Conservation (phyloP, 2,888 invertebrate species). For the Oligia latruncula region DNA sequence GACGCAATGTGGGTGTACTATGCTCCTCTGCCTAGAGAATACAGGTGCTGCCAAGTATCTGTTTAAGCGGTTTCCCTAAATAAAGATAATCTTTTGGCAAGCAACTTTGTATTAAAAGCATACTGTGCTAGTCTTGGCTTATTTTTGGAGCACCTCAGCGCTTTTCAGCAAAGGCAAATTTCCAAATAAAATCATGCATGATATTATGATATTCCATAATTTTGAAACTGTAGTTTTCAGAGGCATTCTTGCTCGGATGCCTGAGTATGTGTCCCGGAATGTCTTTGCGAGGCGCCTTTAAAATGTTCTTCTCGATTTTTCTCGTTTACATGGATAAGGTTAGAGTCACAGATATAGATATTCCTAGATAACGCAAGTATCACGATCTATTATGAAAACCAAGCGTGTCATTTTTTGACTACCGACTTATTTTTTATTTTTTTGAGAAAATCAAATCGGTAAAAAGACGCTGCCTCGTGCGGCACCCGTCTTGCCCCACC, state of each 20-base stretch:
- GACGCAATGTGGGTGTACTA: background rate
- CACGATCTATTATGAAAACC: too few relatives aligned
- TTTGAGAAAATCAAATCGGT: too few relatives aligned
- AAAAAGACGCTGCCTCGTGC: too few relatives aligned
- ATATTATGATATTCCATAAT: slow-evolving; percentile 18
- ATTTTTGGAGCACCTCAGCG: background rate
- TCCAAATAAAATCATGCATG: slow-evolving; percentile 15
- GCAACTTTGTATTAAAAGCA: too few relatives aligned
- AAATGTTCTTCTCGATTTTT: slow-evolving; percentile 39
- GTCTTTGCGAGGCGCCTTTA: slow-evolving; percentile 45
- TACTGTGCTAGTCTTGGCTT: background rate
- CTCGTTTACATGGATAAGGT: background rate
- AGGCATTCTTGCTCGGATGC: slow-evolving; percentile 53
- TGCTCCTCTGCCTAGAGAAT: background rate
- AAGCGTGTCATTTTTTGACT: too few relatives aligned
- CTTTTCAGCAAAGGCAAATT: background rate
- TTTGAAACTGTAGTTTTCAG: slow-evolving; percentile 50
- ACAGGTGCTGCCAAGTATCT: background rate
- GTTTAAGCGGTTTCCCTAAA: background rate
- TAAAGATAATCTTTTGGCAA: background rate
- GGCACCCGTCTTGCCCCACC: too few relatives aligned
- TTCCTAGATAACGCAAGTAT: too few relatives aligned
- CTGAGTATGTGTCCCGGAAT: slow-evolving; percentile 46
- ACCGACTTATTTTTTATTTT: too few relatives aligned
- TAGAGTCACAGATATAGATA: too few relatives aligned